These are phyloP conservation scores for Ciona savignyi DNA, from an alignment of 23 tunicate species.

Conservation along the genomic window DNA sequence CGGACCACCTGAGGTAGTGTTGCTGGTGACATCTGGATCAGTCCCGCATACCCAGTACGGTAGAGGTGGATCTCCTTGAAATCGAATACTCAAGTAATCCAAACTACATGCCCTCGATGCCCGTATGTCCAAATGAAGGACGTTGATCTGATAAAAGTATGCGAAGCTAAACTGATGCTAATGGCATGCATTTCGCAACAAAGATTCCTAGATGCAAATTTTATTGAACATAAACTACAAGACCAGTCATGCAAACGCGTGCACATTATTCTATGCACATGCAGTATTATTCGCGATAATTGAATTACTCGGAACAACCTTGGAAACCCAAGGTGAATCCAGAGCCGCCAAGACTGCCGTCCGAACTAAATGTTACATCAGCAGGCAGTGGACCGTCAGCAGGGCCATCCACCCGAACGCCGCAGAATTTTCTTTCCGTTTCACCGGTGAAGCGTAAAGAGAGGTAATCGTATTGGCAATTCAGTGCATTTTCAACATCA, in stretches of 20 bases:
- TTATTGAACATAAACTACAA: too few species aligned
- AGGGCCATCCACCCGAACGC: slow-evolving; percentile 18
- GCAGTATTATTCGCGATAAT: too few species aligned
- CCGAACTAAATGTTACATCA: slow-evolving; percentile 27
- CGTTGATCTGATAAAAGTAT: neutral
- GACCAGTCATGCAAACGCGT: too few species aligned
- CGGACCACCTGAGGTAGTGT: slow-evolving; percentile 16
- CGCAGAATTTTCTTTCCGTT: slow-evolving; percentile 45
- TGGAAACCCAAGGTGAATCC: slow-evolving; percentile 41
- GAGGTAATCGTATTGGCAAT: slow-evolving; percentile 63
- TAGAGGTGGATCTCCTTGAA: slow-evolving; percentile 4
- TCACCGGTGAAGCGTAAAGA: slow-evolving; percentile 20
- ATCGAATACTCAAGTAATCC: slow-evolving; percentile 16
- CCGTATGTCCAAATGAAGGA: slow-evolving; percentile 11
- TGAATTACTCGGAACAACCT: slow-evolving; percentile 26
- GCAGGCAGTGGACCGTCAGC: slow-evolving; percentile 15
- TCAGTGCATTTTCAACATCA: slow-evolving; percentile 50
- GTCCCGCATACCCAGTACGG: slow-evolving; percentile 34
- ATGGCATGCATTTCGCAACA: too few species aligned
- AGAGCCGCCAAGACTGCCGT: slow-evolving; percentile 39
- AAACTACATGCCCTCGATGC: neutral
- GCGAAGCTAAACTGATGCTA: too few species aligned
- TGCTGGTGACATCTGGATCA: slow-evolving; percentile 12
- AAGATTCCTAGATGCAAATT: too few species aligned
- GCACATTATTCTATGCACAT: too few species aligned